These are phyloP conservation scores for Morinoia aosen DNA, from an alignment of 2,888 invertebrate species.

Conservation along the genomic window DNA sequence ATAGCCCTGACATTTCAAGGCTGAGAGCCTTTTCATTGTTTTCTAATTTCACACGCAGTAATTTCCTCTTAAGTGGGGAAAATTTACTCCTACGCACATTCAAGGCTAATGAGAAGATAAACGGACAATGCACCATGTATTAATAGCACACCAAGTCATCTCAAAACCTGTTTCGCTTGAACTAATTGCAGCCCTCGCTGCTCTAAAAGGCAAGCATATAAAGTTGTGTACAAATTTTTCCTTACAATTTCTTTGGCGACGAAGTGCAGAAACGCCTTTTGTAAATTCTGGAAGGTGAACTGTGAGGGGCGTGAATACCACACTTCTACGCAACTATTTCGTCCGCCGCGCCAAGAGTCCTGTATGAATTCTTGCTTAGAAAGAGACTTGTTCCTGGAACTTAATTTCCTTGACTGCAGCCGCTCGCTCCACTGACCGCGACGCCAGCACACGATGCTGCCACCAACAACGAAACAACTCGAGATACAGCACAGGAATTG, in stretches of 20 bases:
- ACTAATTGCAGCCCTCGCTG: too few relatives aligned
- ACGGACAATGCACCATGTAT: too few relatives aligned
- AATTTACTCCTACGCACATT: too few relatives aligned
- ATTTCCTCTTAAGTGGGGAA: too few relatives aligned
- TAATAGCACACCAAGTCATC: too few relatives aligned
- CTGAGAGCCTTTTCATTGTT: too few relatives aligned
- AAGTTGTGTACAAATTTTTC: neutral
- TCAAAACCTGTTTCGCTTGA: too few relatives aligned
- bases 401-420: neutral
- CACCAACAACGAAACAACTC: neutral
- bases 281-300: neutral
- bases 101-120: too few relatives aligned
- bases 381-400: neutral
- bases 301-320: neutral
- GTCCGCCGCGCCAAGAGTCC: neutral
- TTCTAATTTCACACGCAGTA: too few relatives aligned
- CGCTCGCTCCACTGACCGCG: neutral
- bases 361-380: neutral
- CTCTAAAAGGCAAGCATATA: neutral
- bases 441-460: neutral
- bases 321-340: neutral
- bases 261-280: neutral
- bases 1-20: too few relatives aligned
- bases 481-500: constrained; percentile 4
- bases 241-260: neutral